Evolutionary conservation across 2,113 vertebrate genomes (phyloP), one percentile per base, ranked within the genome.

Genomic region (Toxostoma redivivum): DNA sequence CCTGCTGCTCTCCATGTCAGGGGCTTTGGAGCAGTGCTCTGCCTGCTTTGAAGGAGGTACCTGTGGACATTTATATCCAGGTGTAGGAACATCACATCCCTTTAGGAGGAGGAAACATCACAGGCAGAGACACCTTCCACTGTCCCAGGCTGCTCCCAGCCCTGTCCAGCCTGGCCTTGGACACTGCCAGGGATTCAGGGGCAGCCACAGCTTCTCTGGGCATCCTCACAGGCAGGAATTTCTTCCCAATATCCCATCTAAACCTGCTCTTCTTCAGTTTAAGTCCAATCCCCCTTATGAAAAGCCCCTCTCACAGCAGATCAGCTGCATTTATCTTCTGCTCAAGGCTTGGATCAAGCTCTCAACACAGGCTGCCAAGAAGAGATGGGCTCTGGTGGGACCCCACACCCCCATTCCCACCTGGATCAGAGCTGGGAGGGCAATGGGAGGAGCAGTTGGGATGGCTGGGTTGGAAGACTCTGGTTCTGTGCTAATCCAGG

Each of bases 161-260:
- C 31, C 37, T 4, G 3, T 37, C 67, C 86, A 76, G 0, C 54
- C 61, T 61, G 16, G 38, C 30, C 45, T 42, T 35, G 58, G 27
- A 0, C n/a, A 54, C 24, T 40, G 0, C 20, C 78, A 76, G 21
- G n/a, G 54, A 47, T 74, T 38, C 73, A 61, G 28, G 11, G n/a
- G 8, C 45, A 60, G 69, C 45, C 53, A 38, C 78, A 82, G 47
- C 47, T 76, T 0, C 30, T 61, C 61, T 25, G 69, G 23, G 23
- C 37, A 51, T 0, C 38, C 47, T 7, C 22, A 1, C 6, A 51
- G 54, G 19, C 7, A 61, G 28, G 1, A n/a, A 61, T 53, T 22
- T 1, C 54, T 53, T 19, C 64, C 33, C 38, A 38, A 15, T 16
- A 28, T 24, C 15, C 28, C 0, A 33, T 37, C 23, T 28, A 28